These are phyloP conservation scores for Knipowitschia caucasica DNA, from an alignment of 2,797 vertebrate genomes.

Conservation along the genomic window DNA sequence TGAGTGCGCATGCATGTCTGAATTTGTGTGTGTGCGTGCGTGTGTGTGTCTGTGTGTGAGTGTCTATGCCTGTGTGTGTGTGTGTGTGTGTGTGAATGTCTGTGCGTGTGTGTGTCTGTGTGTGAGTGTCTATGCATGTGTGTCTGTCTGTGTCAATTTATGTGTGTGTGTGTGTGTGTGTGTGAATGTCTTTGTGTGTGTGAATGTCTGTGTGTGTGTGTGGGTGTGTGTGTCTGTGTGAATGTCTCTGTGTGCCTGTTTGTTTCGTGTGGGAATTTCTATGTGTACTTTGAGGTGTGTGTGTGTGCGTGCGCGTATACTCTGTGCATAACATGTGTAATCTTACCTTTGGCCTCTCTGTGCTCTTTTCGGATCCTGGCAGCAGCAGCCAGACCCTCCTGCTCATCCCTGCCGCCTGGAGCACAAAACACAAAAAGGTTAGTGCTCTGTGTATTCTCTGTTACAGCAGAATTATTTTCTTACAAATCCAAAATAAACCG, in stretches of 20 bases:
- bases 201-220: not conserved
- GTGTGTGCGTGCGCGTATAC: not conserved
- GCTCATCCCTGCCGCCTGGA: constrained; percentile 80
- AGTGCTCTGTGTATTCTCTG: constrained; percentile 14
- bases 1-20: no score
- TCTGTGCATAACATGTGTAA: constrained; percentile 15
- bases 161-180: no score
- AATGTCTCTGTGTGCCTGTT: no score
- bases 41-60: not conserved
- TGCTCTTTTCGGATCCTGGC: constrained; percentile 78
- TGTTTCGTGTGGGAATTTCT: no score
- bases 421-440: constrained; percentile 31
- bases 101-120: no score
- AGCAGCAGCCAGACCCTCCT: constrained; percentile 73
- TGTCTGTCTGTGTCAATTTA: no score
- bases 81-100: no score
- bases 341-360: constrained; percentile 81
- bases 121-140: no score
- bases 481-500: not conserved
- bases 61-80: no score
- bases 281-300: no score
- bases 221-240: no score
- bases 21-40: constrained; percentile 14
- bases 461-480: not conserved
- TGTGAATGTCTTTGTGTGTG: no score